phyloP scores from a whole-genome alignment of 2,113 vertebrate genomes.

The Thymallus thymallus region DNA sequence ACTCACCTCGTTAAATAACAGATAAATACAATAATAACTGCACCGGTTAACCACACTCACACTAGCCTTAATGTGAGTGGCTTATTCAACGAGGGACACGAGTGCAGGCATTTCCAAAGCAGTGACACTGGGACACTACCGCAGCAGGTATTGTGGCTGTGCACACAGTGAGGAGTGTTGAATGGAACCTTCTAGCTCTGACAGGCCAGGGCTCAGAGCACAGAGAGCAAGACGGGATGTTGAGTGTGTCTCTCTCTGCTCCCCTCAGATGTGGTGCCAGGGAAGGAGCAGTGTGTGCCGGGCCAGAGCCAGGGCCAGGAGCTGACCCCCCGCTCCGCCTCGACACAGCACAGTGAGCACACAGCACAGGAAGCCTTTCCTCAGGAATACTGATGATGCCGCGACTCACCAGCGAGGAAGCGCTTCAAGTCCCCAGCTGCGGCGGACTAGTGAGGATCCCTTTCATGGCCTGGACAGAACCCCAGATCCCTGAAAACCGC shows the following conservation, averaged over 20 bases:
- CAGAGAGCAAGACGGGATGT: conserved; percentile 35
- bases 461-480: conserved; percentile 63
- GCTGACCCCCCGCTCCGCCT: conserved; percentile 38
- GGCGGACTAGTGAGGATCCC: conserved; percentile 67
- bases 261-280: conserved; percentile 68
- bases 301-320: conserved; percentile 43
- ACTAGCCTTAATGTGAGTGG: too few relatives aligned
- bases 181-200: conserved; percentile 11
- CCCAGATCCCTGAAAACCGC: conserved; percentile 54
- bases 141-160: background rate
- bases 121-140: background rate
- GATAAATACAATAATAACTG: too few relatives aligned
- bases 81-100: background rate
- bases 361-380: conserved; percentile 70
- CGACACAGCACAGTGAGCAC: conserved; percentile 29
- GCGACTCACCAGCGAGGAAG: conserved; percentile 68
- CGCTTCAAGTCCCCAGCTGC: conserved; percentile 76
- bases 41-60: too few relatives aligned
- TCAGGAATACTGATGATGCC: conserved; percentile 76
- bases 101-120: background rate
- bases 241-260: conserved; percentile 28
- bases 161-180: background rate
- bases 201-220: conserved; percentile 32
- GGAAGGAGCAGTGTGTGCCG: conserved; percentile 62
- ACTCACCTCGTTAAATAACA: too few relatives aligned